Conservation (phyloP, 2,888 invertebrate species). For the Acleris emargana region DNA sequence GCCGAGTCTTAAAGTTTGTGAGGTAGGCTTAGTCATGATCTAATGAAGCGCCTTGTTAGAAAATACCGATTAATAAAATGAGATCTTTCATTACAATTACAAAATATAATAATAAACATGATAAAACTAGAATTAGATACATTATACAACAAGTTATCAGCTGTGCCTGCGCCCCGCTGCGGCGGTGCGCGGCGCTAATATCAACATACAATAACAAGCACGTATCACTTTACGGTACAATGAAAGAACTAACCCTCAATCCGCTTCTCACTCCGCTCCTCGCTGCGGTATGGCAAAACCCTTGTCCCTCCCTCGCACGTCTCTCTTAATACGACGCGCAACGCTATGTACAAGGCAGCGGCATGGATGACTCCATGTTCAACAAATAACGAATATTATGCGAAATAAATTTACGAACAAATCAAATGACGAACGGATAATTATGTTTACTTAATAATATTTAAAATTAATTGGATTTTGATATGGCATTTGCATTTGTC, state of each 20-base stretch:
- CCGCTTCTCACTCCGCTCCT: slow-evolving; percentile 37
- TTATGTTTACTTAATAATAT: slow-evolving; percentile 63
- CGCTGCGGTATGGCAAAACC: slow-evolving; percentile 24
- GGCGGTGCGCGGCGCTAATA: slow-evolving; percentile 60
- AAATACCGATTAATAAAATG: slow-evolving; percentile 85
- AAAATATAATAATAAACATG: slow-evolving; percentile 80
- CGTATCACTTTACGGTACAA: slow-evolving; percentile 74
- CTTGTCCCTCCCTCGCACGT: slow-evolving; percentile 20
- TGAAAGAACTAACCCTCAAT: slow-evolving; percentile 56
- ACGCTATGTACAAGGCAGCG: slow-evolving; percentile 22
- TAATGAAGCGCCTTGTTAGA: slow-evolving; percentile 84
- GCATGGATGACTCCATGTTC: slow-evolving; percentile 16
- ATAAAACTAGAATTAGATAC: slow-evolving; percentile 82
- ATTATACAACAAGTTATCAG: slow-evolving; percentile 79
- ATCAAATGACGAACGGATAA: slow-evolving; percentile 48
- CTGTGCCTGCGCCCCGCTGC: slow-evolving; percentile 67
- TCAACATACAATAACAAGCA: slow-evolving; percentile 66
- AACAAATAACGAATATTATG: slow-evolving; percentile 38
- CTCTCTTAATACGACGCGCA: slow-evolving; percentile 7
- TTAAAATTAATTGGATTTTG: slow-evolving; percentile 75
- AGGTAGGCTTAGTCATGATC: slow-evolving; percentile 84
- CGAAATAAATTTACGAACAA: slow-evolving; percentile 56
- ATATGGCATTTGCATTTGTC: slow-evolving; percentile 78
- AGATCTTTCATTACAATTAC: slow-evolving; percentile 84
- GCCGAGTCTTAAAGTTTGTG: slow-evolving; percentile 77